These are phyloP conservation scores for Polydrusus pterygomalis DNA, from an alignment of 2,888 invertebrate genomes.

Conservation along the genomic window DNA sequence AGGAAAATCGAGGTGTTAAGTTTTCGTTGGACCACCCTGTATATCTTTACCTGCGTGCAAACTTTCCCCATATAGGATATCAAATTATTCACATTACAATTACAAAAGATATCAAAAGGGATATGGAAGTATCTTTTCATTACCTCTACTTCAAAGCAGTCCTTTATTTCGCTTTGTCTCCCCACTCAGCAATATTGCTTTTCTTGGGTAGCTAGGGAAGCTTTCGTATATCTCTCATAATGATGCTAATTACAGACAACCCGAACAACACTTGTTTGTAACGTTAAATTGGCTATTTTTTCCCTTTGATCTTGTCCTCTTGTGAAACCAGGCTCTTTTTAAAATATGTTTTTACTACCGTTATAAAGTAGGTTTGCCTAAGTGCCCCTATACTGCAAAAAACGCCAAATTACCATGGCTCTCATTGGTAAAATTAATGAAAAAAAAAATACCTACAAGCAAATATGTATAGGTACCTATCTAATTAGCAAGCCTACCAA, in stretches of 20 bases:
- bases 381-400: no score
- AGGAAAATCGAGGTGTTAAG: no score
- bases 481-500: no score
- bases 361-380: no score
- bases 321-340: constrained; percentile 14
- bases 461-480: no score
- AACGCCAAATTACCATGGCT: not conserved
- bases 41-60: no score
- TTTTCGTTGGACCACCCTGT: no score
- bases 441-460: no score
- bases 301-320: constrained; percentile 49
- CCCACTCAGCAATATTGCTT: constrained; percentile 50
- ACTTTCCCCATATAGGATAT: no score
- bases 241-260: constrained; percentile 55
- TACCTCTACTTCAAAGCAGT: constrained; percentile 49
- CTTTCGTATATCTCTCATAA: constrained; percentile 44
- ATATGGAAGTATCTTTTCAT: constrained; percentile 39
- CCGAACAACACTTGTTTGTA: constrained; percentile 52
- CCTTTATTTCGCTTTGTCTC: constrained; percentile 44
- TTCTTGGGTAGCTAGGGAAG: constrained; percentile 10
- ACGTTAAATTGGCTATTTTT: constrained; percentile 54
- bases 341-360: not conserved
- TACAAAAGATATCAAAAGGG: constrained; percentile 39
- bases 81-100: not conserved
- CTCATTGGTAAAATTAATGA: no score